Evolutionary conservation across 2,888 invertebrate genomes (phyloP), one percentile per base, ranked within the genome.

Genomic region (Leptura quadrifasciata): DNA sequence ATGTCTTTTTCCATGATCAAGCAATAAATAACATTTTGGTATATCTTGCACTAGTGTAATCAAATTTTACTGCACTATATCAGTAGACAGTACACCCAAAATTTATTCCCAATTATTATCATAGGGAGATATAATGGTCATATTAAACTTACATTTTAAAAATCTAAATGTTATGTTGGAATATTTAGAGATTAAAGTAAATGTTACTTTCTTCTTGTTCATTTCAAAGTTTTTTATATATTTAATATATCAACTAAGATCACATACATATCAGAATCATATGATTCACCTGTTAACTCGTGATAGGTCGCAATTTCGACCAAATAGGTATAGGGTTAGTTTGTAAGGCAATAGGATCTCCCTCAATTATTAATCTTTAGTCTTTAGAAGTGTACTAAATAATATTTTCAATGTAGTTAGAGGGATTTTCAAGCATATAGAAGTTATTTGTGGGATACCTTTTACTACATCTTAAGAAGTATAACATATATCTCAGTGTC

Each of bases 221-320:
- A 20, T 69, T 54, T 69, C 52, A 17, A 24, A 47, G 27, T 69
- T 80, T 80, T 76, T 72, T 71, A 79, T 73, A 81, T 76, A 76
- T 79, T 83, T 82, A 81, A 85, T 86, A 88, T 88, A 89, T 89
- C 89, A 89, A 89, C 89, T 89, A 86, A 89, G 89, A 89, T 88
- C 89, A 86, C 88, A 88, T 88, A 89, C 89, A 89, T 89, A 89
- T 89, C 89, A 89, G 89, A 89, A 88, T 88, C 89, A 75, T 81
- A 82, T 84, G 88, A 88, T 87, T 88, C 89, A 85, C 83, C 84
- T 88, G 84, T 87, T 86, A 88, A 84, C 86, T 84, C 83, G 88
- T 88, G 88, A 88, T 88, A 88, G 87, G 86, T 85, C 87, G 81
- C 80, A 71, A 78, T 79, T 79, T 82, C 81, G 85, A 81, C 82